phyloP scores from a whole-genome alignment of 2,888 invertebrate species.

The Alcis repandata region DNA sequence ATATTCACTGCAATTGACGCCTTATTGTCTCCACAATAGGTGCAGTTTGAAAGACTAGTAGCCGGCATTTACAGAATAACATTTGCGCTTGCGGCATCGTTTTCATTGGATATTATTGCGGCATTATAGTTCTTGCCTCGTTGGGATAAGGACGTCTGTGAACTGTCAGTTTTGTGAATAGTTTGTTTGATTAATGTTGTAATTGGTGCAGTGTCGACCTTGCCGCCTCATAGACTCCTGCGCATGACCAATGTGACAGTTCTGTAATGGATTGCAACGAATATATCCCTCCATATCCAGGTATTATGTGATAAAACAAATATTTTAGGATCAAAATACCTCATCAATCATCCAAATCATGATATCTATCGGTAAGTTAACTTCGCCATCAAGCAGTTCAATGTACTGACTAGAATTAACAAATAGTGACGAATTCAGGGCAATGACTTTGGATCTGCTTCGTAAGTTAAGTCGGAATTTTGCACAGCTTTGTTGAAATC shows the following conservation, averaged over 20 bases:
- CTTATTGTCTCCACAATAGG: slow-evolving; percentile 58
- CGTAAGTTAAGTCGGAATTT: slow-evolving; percentile 30
- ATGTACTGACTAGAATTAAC: slow-evolving; percentile 38
- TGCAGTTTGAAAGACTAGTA: slow-evolving; percentile 51
- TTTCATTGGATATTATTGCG: slow-evolving; percentile 45
- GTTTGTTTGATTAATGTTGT: slow-evolving; percentile 52
- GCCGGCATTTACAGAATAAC: slow-evolving; percentile 50
- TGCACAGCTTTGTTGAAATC: slow-evolving; percentile 31
- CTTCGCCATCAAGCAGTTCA: slow-evolving; percentile 33
- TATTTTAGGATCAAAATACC: slow-evolving; percentile 16
- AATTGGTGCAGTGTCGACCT: slow-evolving; percentile 75
- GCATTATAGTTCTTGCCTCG: slow-evolving; percentile 56
- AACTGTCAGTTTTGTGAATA: slow-evolving; percentile 50
- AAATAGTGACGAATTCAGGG: slow-evolving; percentile 42
- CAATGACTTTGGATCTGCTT: slow-evolving; percentile 39
- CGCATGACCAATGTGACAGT: slow-evolving; percentile 73
- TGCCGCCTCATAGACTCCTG: slow-evolving; percentile 74
- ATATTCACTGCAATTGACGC: slow-evolving; percentile 54
- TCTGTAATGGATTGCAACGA: slow-evolving; percentile 73
- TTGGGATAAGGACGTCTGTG: slow-evolving; percentile 58
- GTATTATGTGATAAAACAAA: slow-evolving; percentile 54
- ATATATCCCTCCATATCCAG: slow-evolving; percentile 66
- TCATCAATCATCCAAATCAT: slow-evolving; percentile 30
- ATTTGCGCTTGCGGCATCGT: slow-evolving; percentile 54
- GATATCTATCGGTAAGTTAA: slow-evolving; percentile 32